Evolutionary conservation across 1,140 invertebrate species (phyloP), one percentile per base, ranked within the genome.

Genomic region (Doryteuthis pealeii): DNA sequence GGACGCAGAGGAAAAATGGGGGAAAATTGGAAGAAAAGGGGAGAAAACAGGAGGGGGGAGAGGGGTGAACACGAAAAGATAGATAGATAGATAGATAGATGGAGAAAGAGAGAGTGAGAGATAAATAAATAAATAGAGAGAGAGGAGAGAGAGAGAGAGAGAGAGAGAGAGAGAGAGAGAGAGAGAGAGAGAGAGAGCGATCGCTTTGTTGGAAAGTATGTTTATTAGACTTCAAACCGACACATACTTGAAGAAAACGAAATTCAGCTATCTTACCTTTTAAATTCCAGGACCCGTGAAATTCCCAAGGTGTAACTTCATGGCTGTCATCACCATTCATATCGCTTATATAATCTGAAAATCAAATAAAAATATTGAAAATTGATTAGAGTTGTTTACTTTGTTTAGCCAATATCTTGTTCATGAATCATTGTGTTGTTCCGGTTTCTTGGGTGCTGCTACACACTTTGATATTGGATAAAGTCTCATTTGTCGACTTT

Each of bases 311-410:
- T 15, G 58, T 45, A 43, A 32, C 32, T 8, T 32, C 31, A 2
- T 78, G 72, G 22, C 54, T 22, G n/a, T 77, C 77, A 6, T 43
- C 40, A 5, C 80, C 80, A 75, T 82, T 82, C 31, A 82, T 45
- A 77, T 82, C 80, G 22, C 73, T 77, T 32, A 82, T 69, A 66
- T 82, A 77, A 33, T 79, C 80, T 82, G 54, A 12, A 72, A 43
- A 70, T 35, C 22, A 75, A 43, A 30, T 45, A 68, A n/a, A n/a
- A n/a, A n/a, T n/a, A n/a, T 18, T 40, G 54, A 31, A 67, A 1
- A 14, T 67, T 15, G 35, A 3, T n/a, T n/a, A n/a, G n/a, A n/a
- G n/a, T n/a, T n/a, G n/a, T n/a, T n/a, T n/a, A n/a, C n/a, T n/a
- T n/a, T n/a, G n/a, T n/a, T n/a, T n/a, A n/a, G n/a, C n/a, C n/a